Conservation (phyloP, 2,113 vertebrate species). For the Ceyx melanurus region DNA sequence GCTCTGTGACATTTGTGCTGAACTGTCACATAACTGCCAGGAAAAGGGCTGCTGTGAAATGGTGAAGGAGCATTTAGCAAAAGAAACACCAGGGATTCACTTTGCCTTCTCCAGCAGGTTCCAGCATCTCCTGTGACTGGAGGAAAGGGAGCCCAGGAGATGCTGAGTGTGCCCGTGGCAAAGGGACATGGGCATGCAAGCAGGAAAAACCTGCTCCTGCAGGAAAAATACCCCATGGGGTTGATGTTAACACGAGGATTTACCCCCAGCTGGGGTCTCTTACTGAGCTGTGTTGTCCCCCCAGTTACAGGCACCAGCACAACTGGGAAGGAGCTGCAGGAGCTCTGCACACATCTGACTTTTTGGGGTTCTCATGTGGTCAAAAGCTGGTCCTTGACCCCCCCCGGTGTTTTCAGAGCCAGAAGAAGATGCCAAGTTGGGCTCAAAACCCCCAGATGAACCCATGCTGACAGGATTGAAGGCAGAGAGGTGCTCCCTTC, state of each 20-base stretch:
- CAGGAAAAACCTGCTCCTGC: background rate
- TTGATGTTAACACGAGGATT: fast-evolving
- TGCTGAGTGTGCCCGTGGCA: background rate
- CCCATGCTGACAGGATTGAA: background rate
- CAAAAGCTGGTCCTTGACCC: background rate
- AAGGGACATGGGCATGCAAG: background rate
- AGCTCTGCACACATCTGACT: background rate
- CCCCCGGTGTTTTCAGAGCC: background rate
- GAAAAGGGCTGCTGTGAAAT: background rate
- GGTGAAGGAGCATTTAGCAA: conserved; percentile 37
- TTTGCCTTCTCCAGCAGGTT: background rate
- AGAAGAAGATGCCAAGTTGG: background rate
- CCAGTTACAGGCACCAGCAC: background rate
- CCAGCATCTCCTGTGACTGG: background rate
- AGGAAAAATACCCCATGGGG: background rate
- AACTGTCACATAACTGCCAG: background rate
- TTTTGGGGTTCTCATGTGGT: fast-evolving
- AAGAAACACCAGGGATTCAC: background rate
- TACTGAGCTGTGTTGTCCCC: background rate
- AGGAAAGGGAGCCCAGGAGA: background rate
- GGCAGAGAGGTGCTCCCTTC: background rate
- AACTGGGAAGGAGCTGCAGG: fast-evolving
- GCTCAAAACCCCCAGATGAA: background rate
- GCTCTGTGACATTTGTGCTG: background rate
- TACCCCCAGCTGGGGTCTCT: background rate